Conservation (phyloP, 2,888 invertebrate species). For the Eumacrocentrus americanus region DNA sequence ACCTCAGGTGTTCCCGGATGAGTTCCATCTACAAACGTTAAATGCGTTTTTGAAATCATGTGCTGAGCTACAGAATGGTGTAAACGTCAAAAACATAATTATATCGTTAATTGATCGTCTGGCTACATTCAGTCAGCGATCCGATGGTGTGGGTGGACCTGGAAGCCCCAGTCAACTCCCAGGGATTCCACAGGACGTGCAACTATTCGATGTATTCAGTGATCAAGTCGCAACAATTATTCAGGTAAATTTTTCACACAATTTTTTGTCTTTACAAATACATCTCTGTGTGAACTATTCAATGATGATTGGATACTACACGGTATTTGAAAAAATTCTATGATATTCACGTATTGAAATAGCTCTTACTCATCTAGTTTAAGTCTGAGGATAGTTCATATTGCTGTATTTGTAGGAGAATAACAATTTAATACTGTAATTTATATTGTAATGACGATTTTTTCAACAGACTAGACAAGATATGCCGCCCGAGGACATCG, state of each 20-base stretch:
- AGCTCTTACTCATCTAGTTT: conserved; percentile 55
- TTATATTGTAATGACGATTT: conserved; percentile 29
- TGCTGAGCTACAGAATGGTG: conserved; percentile 92
- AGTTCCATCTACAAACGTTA: conserved; percentile 95
- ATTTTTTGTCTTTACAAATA: neutral
- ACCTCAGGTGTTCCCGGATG: conserved; percentile 97
- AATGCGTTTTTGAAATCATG: conserved; percentile 96
- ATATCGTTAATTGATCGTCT: conserved; percentile 94
- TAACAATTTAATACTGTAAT: neutral
- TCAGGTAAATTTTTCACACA: conserved; percentile 65
- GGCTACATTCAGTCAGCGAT: conserved; percentile 82
- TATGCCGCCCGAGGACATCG: conserved; percentile 95
- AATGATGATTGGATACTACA: conserved; percentile 51
- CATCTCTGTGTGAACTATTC: conserved; percentile 27
- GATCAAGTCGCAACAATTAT: conserved; percentile 96
- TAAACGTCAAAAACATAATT: conserved; percentile 98
- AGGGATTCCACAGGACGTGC: conserved; percentile 82
- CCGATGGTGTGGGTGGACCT: conserved; percentile 66
- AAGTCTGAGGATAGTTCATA: conserved; percentile 51
- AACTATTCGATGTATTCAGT: conserved; percentile 97
- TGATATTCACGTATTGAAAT: conserved; percentile 32
- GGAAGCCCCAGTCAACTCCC: conserved; percentile 66
- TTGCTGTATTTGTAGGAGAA: neutral
- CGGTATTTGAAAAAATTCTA: conserved; percentile 34
- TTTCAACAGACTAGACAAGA: conserved; percentile 81